Percentiles rank a stretch among this genome's conserved stretches.
Conservation (phyloP, 2,888 invertebrate genomes). For the Metopia argyrocephala region DNA sequence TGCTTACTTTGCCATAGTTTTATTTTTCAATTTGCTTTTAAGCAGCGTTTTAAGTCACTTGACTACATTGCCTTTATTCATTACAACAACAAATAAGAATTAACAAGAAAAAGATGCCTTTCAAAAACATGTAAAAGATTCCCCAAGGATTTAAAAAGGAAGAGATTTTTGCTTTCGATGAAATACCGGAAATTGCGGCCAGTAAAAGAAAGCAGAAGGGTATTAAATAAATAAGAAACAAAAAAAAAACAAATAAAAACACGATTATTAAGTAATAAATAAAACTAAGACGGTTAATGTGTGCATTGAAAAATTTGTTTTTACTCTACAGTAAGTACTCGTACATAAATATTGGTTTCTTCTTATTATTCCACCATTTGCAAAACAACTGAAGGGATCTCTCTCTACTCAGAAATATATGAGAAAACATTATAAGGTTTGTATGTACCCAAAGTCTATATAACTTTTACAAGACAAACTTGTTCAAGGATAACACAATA, state of each 20-base stretch:
- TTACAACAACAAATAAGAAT: conserved; percentile 45
- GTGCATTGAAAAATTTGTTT: too few relatives aligned
- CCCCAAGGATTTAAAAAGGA: conserved; percentile 38
- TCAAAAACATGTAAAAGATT: conserved; percentile 58
- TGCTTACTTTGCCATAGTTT: not conserved
- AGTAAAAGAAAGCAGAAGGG: conserved; percentile 10
- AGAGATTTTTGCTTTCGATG: conserved; percentile 45
- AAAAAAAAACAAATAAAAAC: not conserved
- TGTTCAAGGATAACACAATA: too few relatives aligned
- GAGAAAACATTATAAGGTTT: too few relatives aligned
- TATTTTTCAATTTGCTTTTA: not conserved
- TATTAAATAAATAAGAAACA: not conserved
- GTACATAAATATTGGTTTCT: too few relatives aligned
- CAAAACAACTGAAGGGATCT: too few relatives aligned
- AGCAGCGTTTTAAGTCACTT: conserved; percentile 49
- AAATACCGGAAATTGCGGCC: conserved; percentile 64
- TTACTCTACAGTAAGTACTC: too few relatives aligned
- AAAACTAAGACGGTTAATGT: not conserved
- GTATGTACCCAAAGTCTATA: too few relatives aligned
- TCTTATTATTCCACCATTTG: too few relatives aligned
- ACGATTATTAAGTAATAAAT: not conserved
- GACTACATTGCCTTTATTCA: conserved; percentile 31
- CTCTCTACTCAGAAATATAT: too few relatives aligned
- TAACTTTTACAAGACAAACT: too few relatives aligned
- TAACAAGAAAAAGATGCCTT: conserved; percentile 24